Evolutionary conservation across 2,888 invertebrate genomes (phyloP).

Genomic region (Cephus pulcher): DNA sequence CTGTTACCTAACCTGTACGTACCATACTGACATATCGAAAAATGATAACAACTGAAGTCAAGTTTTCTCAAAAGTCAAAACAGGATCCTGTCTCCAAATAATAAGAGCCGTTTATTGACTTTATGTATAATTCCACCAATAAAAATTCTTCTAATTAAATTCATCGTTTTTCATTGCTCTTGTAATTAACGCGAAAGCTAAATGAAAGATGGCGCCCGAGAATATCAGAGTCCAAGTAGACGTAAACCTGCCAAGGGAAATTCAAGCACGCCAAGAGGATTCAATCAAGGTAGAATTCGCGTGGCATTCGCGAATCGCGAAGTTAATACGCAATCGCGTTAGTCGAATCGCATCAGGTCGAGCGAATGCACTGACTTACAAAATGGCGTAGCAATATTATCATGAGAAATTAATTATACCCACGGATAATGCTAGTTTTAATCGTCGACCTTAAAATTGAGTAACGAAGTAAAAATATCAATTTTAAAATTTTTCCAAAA

Average conservation of each 20-base stretch:
- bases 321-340: slow-evolving; percentile 59
- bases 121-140: not conserved
- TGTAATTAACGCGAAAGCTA: not conserved
- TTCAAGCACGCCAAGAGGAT: not conserved
- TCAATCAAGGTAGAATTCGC: slow-evolving; percentile 4
- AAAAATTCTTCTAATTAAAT: not conserved
- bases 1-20: not conserved
- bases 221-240: not conserved
- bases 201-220: not conserved
- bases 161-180: not conserved
- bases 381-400: slow-evolving; percentile 35
- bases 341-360: slow-evolving; percentile 52
- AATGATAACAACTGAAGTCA: not conserved
- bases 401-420: slow-evolving; percentile 51
- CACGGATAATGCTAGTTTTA: slow-evolving; percentile 13
- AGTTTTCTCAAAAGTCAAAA: not conserved
- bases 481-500: not conserved
- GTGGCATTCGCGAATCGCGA: slow-evolving; percentile 35
- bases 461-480: not conserved
- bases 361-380: slow-evolving; percentile 32
- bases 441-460: not conserved
- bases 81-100: not conserved
- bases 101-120: not conserved
- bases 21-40: not conserved
- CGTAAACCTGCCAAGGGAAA: not conserved